Percentiles rank a stretch among this genome's conserved stretches.
These are phyloP conservation scores for Gnathonemus echidnorhynchus DNA, from an alignment of 2,113 vertebrate species.

Conservation along the genomic window DNA sequence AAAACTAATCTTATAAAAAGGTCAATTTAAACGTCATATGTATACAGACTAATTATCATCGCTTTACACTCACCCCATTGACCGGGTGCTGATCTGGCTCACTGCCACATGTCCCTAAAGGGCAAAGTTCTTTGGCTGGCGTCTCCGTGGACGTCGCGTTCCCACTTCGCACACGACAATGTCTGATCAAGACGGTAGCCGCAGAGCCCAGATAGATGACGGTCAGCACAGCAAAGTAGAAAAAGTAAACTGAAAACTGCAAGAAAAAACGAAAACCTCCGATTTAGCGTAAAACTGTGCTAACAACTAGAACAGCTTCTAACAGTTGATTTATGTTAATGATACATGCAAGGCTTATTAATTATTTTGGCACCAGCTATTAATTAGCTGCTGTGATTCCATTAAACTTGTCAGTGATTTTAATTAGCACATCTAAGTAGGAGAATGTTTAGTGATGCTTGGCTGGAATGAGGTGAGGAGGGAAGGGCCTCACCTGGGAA, in stretches of 20 bases:
- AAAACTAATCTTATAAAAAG: neutral
- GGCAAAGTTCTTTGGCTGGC: constrained; percentile 40
- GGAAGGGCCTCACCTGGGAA: constrained; percentile 66
- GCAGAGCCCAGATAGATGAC: constrained; percentile 60
- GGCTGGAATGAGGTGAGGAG: neutral
- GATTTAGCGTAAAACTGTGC: neutral
- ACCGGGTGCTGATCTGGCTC: constrained; percentile 39
- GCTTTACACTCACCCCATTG: constrained; percentile 36
- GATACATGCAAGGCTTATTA: neutral
- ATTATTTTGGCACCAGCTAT: neutral
- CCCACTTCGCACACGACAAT: constrained; percentile 32
- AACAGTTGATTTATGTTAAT: neutral
- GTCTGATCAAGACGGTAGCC: constrained; percentile 40
- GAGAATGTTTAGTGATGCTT: neutral
- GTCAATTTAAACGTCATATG: neutral
- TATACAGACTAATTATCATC: neutral
- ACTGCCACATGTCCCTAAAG: neutral
- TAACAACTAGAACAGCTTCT: neutral
- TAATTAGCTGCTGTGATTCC: neutral
- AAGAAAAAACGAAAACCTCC: constrained; percentile 25
- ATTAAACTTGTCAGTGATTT: neutral
- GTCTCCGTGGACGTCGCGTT: constrained; percentile 9
- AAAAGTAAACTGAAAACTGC: constrained; percentile 79
- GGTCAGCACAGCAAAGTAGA: constrained; percentile 71
- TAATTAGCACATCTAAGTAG: neutral